Evolutionary conservation across 2,113 vertebrate genomes (phyloP).

Genomic region (Neomonachus schauinslandi): DNA sequence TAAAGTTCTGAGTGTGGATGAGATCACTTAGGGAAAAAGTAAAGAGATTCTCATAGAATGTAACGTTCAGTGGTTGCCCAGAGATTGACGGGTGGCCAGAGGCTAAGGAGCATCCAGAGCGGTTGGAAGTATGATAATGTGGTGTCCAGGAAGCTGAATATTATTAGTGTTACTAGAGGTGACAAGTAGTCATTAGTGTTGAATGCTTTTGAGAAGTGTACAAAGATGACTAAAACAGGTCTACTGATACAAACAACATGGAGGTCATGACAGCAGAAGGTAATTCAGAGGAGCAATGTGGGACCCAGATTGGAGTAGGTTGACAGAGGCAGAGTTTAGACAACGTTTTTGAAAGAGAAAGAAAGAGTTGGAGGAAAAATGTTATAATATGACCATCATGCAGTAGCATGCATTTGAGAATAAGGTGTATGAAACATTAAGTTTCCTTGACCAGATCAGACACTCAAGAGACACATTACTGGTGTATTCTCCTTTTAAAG

Average conservation of each 20-base stretch:
- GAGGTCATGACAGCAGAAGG: not conserved
- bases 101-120: not conserved
- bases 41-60: not conserved
- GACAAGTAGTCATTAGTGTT: not conserved
- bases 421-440: not conserved
- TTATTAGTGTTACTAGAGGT: not conserved
- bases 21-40: not conserved
- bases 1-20: not conserved
- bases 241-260: not conserved
- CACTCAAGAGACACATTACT: not conserved
- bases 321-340: not conserved
- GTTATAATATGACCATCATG: not conserved
- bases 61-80: not conserved
- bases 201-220: not conserved
- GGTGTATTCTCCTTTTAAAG: conserved; percentile 17
- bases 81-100: not conserved
- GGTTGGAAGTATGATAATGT: not conserved
- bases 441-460: conserved; percentile 1
- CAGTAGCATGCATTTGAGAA: not conserved
- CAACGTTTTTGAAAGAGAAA: not conserved
- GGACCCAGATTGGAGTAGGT: not conserved
- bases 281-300: not conserved
- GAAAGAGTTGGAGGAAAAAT: not conserved
- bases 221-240: conserved; percentile 4
- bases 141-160: not conserved